Evolutionary conservation across 2,888 invertebrate species (phyloP).

Genomic region (Silvanus unidentatus): DNA sequence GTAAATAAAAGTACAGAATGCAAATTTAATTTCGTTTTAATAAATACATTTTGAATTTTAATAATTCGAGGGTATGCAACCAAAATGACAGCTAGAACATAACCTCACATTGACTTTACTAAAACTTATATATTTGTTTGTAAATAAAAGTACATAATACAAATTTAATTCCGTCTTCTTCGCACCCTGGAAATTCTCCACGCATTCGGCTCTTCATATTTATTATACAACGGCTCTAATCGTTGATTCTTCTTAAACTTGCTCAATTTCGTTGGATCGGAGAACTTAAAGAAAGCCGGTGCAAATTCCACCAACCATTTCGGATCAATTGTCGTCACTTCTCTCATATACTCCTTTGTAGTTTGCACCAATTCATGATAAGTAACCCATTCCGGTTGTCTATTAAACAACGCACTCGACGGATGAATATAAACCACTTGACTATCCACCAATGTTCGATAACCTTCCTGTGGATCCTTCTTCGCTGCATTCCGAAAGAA

Average conservation of each 20-base stretch:
- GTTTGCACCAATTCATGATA: constrained; percentile 98
- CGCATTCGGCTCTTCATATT: constrained; percentile 98
- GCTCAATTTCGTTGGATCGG: constrained; percentile 96
- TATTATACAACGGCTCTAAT: constrained; percentile 95
- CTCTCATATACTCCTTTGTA: constrained; percentile 98
- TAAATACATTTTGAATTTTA: too few relatives aligned
- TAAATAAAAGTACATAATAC: not conserved
- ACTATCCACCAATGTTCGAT: constrained; percentile 93
- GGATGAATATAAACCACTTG: constrained; percentile 99
- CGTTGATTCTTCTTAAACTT: constrained; percentile 99
- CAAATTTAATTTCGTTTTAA: constrained; percentile 69
- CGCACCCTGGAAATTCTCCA: constrained; percentile 96
- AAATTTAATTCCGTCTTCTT: constrained; percentile 72
- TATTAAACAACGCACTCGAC: constrained; percentile 93
- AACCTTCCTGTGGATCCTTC: constrained; percentile 98
- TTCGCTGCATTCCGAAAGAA: constrained; percentile 99
- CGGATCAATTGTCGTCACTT: constrained; percentile 94
- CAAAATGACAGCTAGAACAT: too few relatives aligned
- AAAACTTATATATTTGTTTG: too few relatives aligned
- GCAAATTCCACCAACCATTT: constrained; percentile 99
- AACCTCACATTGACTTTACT: too few relatives aligned
- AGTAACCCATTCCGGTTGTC: constrained; percentile 99
- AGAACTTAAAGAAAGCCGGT: constrained; percentile 98
- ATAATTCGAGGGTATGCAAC: too few relatives aligned
- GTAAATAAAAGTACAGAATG: not conserved